Evolutionary conservation across 2,888 invertebrate species (phyloP).

Genomic region (Creontiades dilutus): DNA sequence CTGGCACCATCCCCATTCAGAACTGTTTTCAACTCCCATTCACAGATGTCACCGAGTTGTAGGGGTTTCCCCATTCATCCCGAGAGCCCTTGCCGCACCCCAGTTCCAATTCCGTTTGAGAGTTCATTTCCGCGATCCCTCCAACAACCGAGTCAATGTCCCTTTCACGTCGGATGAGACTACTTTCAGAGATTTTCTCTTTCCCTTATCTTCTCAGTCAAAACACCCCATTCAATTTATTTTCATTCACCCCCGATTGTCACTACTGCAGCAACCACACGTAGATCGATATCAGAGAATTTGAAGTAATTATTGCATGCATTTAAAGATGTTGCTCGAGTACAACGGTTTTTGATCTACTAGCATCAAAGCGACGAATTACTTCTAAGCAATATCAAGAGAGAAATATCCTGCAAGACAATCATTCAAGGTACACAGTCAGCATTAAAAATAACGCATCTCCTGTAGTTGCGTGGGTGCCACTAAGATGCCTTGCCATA

Average conservation of each 20-base stretch:
- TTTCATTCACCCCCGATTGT: neutral
- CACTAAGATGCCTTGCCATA: too few species aligned
- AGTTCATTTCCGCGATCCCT: conserved; percentile 30
- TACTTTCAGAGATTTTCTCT: neutral
- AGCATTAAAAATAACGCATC: too few species aligned
- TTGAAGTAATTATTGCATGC: too few species aligned
- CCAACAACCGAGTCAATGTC: neutral
- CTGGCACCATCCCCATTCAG: conserved; percentile 56
- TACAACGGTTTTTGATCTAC: too few species aligned
- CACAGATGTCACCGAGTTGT: conserved; percentile 68
- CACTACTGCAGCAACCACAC: too few species aligned
- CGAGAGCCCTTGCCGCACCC: conserved; percentile 29
- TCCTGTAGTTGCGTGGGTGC: too few species aligned
- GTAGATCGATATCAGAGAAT: too few species aligned
- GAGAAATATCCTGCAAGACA: too few species aligned
- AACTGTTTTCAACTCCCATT: conserved; percentile 62
- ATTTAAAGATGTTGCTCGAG: too few species aligned
- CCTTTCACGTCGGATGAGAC: neutral
- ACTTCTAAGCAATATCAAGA: too few species aligned
- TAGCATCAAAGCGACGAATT: too few species aligned
- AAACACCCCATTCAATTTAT: neutral
- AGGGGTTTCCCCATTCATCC: conserved; percentile 49
- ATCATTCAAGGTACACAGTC: too few species aligned
- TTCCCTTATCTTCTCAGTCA: neutral
- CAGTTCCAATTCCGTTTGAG: conserved; percentile 10